Base-by-base conservation (phyloP, 2,113 vertebrate genomes). In the Tachuris rubrigastra region DNA sequence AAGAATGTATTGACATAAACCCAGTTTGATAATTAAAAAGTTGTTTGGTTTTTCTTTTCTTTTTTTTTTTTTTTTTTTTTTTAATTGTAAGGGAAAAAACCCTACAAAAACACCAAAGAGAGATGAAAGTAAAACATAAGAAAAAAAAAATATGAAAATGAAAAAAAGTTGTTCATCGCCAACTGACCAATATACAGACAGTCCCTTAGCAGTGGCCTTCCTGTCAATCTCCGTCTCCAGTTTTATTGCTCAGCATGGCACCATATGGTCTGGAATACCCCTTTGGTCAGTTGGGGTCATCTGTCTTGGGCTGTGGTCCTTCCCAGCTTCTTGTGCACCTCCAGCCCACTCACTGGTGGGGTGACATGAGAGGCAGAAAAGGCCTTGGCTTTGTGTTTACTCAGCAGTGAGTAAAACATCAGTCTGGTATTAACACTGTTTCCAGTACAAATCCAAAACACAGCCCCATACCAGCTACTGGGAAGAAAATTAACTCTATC, bases 171-270 rank as follows among this genome's bases (percentile, higher is more conserved):
- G 6, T 33, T 81, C 17, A 46, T 35, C 42, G 53, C 8, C n/a
- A 46, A 55, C 7, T 0, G 0, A 72, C 33, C 3, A 23, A 78
- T 22, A 30, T 5, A 31, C 59, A 78, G 49, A 7, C 33, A 78
- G 55, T 31, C 13, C 13, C 14, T 0, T 1, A 69, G 41, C 22
- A 69, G 31, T 6, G 8, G 2, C 21, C 3, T 42, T 35, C 21
- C 14, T 6, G 2, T 14, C 35, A 71, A 19, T 20, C 11, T 56
- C 41, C 58, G n/a, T 49, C 33, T 37, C 12, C 25, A 24, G 14
- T 9, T 87, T 46, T 33, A 30, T 25, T 56, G 17, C 46, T 67
- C 18, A 65, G 22, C 35, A 30, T 9, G 30, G 13, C 1, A 1
- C 5, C n/a, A 3, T 23, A 24, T 3, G 5, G 9, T 42, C 2